Conservation (phyloP, 2,113 vertebrate genomes). For the Atlantisia rogersi region DNA sequence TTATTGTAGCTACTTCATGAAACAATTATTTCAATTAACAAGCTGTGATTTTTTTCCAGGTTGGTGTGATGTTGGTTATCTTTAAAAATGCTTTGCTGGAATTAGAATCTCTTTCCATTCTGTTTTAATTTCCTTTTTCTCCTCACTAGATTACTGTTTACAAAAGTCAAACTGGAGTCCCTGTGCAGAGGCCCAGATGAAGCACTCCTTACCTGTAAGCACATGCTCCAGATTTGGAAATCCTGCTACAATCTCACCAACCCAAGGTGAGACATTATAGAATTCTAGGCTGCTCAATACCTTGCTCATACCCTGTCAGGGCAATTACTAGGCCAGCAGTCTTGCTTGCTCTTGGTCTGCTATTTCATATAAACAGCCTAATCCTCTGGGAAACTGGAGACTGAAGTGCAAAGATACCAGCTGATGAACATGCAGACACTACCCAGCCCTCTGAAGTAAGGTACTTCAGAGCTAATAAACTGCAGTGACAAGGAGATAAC, state of each 20-base stretch:
- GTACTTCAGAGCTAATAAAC: not conserved
- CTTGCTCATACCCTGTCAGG: not conserved
- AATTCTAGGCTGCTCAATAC: not conserved
- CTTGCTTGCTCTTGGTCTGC: not conserved
- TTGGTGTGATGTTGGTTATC: not conserved
- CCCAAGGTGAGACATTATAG: slow-evolving; percentile 84
- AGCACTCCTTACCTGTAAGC: slow-evolving; percentile 95
- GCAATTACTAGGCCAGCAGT: not conserved
- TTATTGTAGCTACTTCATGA: not conserved
- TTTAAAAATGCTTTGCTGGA: not conserved
- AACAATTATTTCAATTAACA: not conserved
- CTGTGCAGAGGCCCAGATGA: slow-evolving; percentile 95
- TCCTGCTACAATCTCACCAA: slow-evolving; percentile 99
- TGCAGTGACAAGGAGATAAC: not conserved
- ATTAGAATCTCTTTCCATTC: not conserved
- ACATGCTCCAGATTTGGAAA: slow-evolving; percentile 99
- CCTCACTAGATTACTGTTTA: slow-evolving; percentile 88
- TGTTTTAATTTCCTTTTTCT: not conserved
- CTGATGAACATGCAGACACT: not conserved
- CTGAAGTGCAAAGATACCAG: not conserved
- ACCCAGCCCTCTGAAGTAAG: not conserved
- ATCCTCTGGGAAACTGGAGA: not conserved
- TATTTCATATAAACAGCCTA: not conserved
- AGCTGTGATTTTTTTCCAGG: not conserved
- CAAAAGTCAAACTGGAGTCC: slow-evolving; percentile 95